Evolutionary conservation across 2,888 invertebrate genomes (phyloP).

Genomic region (Chaitophorus viminalis): DNA sequence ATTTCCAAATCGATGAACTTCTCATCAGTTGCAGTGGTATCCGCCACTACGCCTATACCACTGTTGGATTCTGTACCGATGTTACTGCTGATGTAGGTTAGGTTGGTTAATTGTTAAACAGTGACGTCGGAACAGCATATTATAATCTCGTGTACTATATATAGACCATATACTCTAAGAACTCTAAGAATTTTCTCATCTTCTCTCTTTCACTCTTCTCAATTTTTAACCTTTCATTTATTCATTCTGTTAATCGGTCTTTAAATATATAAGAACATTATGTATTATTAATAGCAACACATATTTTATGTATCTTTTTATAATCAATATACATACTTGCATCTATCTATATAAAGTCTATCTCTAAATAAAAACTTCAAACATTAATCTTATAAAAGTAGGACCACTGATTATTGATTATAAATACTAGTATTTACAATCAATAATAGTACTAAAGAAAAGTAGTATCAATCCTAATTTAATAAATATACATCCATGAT

Average conservation of each 20-base stretch:
- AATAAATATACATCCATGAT: too few relatives aligned
- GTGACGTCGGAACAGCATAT: neutral
- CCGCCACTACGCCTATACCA: neutral
- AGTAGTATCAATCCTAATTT: too few relatives aligned
- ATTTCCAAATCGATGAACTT: slow-evolving; percentile 41
- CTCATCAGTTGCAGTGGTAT: slow-evolving; percentile 17
- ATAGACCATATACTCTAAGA: neutral
- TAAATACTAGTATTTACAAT: too few relatives aligned
- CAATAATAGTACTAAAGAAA: too few relatives aligned
- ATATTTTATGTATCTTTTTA: too few relatives aligned
- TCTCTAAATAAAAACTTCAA: too few relatives aligned
- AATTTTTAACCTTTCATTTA: neutral
- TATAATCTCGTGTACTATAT: neutral
- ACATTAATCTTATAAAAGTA: too few relatives aligned
- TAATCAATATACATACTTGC: too few relatives aligned
- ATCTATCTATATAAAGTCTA: too few relatives aligned
- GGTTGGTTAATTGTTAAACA: neutral
- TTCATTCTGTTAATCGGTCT: neutral
- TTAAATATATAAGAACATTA: too few relatives aligned
- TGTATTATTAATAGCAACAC: too few relatives aligned
- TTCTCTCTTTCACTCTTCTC: neutral
- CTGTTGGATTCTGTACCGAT: neutral
- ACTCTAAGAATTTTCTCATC: neutral
- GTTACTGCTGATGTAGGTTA: neutral
- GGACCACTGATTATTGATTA: too few relatives aligned